A percentile compares a stretch with the other conserved stretches of the same genome.
Conservation (phyloP, 2,797 vertebrate genomes). For the Alauda arvensis region DNA sequence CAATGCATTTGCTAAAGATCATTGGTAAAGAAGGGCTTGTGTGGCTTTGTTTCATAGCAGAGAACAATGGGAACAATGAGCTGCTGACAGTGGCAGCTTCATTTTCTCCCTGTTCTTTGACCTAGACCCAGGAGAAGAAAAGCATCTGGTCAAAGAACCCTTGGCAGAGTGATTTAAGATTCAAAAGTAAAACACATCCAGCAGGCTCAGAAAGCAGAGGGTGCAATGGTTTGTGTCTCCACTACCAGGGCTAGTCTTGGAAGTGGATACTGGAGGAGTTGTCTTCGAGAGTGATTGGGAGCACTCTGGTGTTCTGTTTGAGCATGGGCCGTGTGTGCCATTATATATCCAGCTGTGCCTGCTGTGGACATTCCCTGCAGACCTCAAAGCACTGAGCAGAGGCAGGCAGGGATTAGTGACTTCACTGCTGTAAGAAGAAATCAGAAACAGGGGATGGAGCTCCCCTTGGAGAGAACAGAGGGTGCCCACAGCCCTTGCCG, state of each 20-base stretch:
- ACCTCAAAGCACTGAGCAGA: not conserved
- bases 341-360: not conserved
- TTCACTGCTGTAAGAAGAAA: not conserved
- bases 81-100: not conserved
- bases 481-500: fast-evolving
- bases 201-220: not conserved
- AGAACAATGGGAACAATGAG: not conserved
- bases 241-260: not conserved
- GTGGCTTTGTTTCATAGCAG: not conserved
- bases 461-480: not conserved
- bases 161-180: not conserved
- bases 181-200: not conserved
- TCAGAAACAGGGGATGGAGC: not conserved
- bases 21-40: not conserved
- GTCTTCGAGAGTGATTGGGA: fast-evolving
- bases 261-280: not conserved
- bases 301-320: not conserved
- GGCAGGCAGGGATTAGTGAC: not conserved
- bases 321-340: not conserved
- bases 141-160: not conserved
- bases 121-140: not conserved
- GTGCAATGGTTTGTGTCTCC: not conserved
- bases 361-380: not conserved
- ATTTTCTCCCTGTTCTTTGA: not conserved
- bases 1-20: not conserved